These are phyloP conservation scores for Conus betulinus DNA, from an alignment of 1,140 invertebrate species.

Conservation along the genomic window DNA sequence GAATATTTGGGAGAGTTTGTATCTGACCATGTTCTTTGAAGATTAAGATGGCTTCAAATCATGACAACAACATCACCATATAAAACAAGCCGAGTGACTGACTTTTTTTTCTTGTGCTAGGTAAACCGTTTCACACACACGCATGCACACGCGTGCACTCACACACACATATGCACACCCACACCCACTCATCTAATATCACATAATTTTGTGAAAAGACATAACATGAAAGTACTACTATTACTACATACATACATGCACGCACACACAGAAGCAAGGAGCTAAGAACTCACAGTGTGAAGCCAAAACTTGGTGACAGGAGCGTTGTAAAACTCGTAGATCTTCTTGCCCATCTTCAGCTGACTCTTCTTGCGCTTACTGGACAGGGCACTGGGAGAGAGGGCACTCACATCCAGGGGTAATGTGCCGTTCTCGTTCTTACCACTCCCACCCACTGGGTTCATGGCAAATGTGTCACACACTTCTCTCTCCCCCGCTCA, in stretches of 20 bases:
- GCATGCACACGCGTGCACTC: no score
- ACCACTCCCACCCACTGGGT: background rate
- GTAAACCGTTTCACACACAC: no score
- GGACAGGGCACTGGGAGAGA: constrained; percentile 55
- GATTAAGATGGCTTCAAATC: no score
- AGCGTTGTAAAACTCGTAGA: constrained; percentile 97
- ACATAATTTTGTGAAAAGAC: background rate
- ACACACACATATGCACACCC: no score
- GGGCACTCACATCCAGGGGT: constrained; percentile 49
- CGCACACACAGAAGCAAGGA: background rate
- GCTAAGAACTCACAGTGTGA: constrained; percentile 86
- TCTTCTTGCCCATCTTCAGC: constrained; percentile 89
- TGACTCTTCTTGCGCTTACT: constrained; percentile 70
- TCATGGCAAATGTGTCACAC: constrained; percentile 28
- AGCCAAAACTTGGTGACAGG: constrained; percentile 99
- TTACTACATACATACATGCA: background rate
- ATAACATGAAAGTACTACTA: background rate
- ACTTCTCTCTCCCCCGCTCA: background rate
- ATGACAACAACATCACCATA: no score
- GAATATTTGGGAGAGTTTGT: no score
- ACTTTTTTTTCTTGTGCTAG: no score
- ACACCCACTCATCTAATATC: no score
- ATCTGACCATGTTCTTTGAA: no score
- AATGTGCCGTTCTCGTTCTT: constrained; percentile 55
- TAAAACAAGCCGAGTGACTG: no score